Evolutionary conservation across 2,113 vertebrate species (phyloP).

Genomic region (Pampusana beccarii): DNA sequence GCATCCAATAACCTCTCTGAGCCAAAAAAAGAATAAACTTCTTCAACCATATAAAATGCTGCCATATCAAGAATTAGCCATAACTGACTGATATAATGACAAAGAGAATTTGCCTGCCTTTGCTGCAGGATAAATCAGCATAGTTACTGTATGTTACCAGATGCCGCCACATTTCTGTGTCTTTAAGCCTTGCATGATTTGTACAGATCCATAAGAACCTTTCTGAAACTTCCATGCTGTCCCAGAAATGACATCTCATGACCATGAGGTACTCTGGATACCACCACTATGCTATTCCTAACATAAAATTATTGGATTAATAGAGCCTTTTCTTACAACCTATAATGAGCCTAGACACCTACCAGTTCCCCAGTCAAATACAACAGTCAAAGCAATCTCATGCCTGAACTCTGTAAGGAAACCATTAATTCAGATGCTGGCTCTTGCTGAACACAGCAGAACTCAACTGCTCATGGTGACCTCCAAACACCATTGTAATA

Average conservation of each 20-base stretch:
- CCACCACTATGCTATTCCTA: neutral
- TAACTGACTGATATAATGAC: neutral
- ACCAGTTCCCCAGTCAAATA: neutral
- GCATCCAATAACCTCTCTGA: neutral
- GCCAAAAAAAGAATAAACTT: neutral
- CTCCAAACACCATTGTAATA: neutral
- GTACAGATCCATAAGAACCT: neutral
- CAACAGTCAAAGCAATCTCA: neutral
- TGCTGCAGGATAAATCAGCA: neutral
- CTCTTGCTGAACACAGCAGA: neutral
- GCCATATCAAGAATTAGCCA: neutral
- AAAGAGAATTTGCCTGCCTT: neutral
- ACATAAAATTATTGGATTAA: neutral
- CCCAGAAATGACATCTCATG: neutral
- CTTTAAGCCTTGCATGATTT: neutral
- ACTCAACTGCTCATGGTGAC: neutral
- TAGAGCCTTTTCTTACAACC: neutral
- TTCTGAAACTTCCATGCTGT: neutral
- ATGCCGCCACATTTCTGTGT: neutral
- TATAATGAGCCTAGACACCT: neutral
- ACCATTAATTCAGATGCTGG: neutral
- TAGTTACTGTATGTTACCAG: neutral
- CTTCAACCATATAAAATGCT: neutral
- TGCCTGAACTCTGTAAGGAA: neutral
- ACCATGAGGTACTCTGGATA: neutral